Conservation (phyloP, 2,113 vertebrate genomes). For the Chaenogobius annularis region DNA sequence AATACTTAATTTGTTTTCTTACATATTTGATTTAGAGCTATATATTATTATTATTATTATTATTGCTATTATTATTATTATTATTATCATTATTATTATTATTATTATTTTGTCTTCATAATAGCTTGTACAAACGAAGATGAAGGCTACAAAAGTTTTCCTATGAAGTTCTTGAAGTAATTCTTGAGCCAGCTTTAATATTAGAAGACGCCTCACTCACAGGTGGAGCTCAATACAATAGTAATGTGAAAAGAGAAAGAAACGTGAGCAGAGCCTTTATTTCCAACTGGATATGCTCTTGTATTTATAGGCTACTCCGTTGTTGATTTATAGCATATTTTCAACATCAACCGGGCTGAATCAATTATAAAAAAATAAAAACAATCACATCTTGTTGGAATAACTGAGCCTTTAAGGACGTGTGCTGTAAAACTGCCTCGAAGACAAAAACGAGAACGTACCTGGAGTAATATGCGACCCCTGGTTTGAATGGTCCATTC, state of each 20-base stretch:
- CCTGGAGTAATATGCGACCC: neutral
- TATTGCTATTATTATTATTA: too few relatives aligned
- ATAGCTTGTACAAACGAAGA: neutral
- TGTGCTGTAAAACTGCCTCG: neutral
- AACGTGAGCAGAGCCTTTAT: neutral
- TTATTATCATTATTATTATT: neutral
- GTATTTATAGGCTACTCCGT: neutral
- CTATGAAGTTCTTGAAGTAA: neutral
- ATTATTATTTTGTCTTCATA: neutral
- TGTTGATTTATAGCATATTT: neutral
- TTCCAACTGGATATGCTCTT: neutral
- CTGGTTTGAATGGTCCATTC: neutral
- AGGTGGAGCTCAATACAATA: neutral
- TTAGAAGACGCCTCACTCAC: constrained; percentile 2
- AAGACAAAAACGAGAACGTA: neutral
- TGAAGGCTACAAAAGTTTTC: neutral
- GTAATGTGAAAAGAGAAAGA: neutral
- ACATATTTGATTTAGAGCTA: too few relatives aligned
- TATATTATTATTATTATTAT: neutral
- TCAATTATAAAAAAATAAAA: too few relatives aligned
- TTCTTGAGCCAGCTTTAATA: constrained; percentile 4
- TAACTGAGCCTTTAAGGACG: neutral
- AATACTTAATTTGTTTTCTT: too few relatives aligned
- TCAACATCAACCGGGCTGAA: too few relatives aligned
- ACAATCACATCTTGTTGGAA: neutral